A percentile compares a stretch with the other conserved stretches of the same genome.
Conservation (phyloP, 2,888 invertebrate species). For the Spilosoma lubricipeda region DNA sequence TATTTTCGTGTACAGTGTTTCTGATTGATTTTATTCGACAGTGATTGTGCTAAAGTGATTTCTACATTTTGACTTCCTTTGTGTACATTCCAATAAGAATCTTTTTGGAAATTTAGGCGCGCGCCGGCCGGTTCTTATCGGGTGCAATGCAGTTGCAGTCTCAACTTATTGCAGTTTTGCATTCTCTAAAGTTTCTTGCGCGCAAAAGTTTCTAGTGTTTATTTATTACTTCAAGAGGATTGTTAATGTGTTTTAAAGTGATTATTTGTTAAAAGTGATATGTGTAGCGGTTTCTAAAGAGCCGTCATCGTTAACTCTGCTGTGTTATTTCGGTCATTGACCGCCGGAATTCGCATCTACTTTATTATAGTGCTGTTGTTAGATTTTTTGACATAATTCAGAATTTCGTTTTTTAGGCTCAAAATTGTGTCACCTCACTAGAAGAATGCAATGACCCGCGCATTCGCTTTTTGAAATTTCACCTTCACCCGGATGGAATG, state of each 20-base stretch:
- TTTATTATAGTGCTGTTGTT: constrained; percentile 74
- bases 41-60: constrained; percentile 80
- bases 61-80: constrained; percentile 64
- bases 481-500: constrained; percentile 84
- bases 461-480: constrained; percentile 84
- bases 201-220: constrained; percentile 82
- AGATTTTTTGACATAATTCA: constrained; percentile 71
- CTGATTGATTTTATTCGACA: constrained; percentile 67
- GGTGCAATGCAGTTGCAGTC: constrained; percentile 86
- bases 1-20: constrained; percentile 83
- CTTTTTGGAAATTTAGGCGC: constrained; percentile 81
- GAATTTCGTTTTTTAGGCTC: constrained; percentile 79
- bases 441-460: constrained; percentile 78
- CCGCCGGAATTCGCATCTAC: constrained; percentile 84
- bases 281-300: constrained; percentile 76
- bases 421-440: constrained; percentile 80
- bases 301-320: constrained; percentile 79
- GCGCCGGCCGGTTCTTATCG: constrained; percentile 87
- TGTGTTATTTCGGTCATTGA: constrained; percentile 87
- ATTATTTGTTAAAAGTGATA: constrained; percentile 75
- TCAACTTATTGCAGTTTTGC: constrained; percentile 87
- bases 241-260: constrained; percentile 79
- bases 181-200: constrained; percentile 82
- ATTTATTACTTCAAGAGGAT: constrained; percentile 68
- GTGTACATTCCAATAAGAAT: constrained; percentile 79